Conservation (phyloP, 2,888 invertebrate species). For the Lumbricus terrestris region DNA sequence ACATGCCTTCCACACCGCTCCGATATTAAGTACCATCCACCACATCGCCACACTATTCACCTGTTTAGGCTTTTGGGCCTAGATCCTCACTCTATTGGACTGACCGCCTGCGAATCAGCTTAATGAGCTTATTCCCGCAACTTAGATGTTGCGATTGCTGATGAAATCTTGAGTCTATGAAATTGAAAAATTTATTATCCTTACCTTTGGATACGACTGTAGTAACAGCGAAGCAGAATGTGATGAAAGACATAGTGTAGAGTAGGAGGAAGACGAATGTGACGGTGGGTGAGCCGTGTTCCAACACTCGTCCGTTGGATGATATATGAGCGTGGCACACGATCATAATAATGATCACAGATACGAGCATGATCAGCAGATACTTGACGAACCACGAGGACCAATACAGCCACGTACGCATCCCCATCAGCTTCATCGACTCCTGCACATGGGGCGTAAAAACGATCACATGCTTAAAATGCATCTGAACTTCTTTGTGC, state of each 20-base stretch:
- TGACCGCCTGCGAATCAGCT: no score
- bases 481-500: no score
- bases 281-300: constrained; percentile 62
- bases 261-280: constrained; percentile 71
- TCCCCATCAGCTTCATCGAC: constrained; percentile 85
- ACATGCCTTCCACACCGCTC: no score
- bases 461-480: no score
- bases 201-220: constrained; percentile 75
- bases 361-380: constrained; percentile 67
- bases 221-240: constrained; percentile 76
- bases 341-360: constrained; percentile 61
- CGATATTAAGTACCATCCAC: no score
- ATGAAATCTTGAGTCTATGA: no score
- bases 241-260: constrained; percentile 71
- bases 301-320: constrained; percentile 65
- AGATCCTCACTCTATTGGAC: no score
- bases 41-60: no score
- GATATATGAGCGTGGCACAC: constrained; percentile 48
- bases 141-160: no score
- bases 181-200: no score
- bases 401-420: constrained; percentile 79
- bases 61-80: no score
- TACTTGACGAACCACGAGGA: constrained; percentile 78
- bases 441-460: constrained; percentile 64
- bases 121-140: no score